Conservation (phyloP, 2,797 vertebrate genomes). For the Discoglossus pictus region DNA sequence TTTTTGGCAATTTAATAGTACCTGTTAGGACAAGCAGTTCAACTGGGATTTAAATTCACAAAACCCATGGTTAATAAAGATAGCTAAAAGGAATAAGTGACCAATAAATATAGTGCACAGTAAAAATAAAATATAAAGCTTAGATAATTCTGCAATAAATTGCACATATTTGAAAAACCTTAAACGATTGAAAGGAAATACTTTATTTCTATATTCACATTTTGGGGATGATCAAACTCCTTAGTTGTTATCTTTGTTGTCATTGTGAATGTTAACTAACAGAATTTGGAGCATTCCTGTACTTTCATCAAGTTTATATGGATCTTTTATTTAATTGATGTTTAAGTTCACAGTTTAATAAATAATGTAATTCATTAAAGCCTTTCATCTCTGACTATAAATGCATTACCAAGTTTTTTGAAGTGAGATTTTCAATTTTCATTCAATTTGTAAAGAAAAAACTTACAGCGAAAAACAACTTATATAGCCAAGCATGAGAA, state of each 20-base stretch:
- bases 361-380: conserved; percentile 5
- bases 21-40: too few relatives aligned
- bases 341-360: conserved; percentile 17
- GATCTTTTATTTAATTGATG: not conserved
- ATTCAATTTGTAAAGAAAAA: conserved; percentile 7
- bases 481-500: not conserved
- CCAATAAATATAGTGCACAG: too few relatives aligned
- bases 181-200: too few relatives aligned
- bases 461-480: too few relatives aligned
- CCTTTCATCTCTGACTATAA: conserved; percentile 3
- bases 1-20: too few relatives aligned
- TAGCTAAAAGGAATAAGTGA: too few relatives aligned
- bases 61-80: too few relatives aligned
- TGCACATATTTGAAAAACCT: too few relatives aligned
- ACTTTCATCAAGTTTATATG: not conserved
- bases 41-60: too few relatives aligned
- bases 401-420: conserved; percentile 7
- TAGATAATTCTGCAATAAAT: too few relatives aligned
- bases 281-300: not conserved
- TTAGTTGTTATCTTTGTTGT: not conserved
- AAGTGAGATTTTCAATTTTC: conserved; percentile 12
- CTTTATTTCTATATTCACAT: too few relatives aligned
- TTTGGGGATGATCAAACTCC: conserved; percentile 13
- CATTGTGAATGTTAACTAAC: not conserved
- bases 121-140: too few relatives aligned